These are phyloP conservation scores for Lasioglossum figueresi DNA, from an alignment of 2,888 invertebrate genomes.

Conservation along the genomic window DNA sequence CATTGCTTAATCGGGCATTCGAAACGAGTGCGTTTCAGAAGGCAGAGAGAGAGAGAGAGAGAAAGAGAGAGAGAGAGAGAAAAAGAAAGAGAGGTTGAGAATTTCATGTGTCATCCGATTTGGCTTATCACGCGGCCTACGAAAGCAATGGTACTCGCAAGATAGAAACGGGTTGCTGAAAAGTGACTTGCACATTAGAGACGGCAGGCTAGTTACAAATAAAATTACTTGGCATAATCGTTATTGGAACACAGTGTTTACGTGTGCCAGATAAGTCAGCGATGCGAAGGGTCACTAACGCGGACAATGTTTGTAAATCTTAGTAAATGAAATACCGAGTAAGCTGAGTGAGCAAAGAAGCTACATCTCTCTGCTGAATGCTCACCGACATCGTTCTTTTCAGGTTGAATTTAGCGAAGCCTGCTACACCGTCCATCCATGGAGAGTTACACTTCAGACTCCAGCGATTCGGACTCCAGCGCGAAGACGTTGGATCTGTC, in stretches of 20 bases:
- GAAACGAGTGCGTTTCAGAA: neutral
- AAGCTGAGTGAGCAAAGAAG: too few relatives aligned
- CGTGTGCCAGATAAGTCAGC: neutral
- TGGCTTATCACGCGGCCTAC: neutral
- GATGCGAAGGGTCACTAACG: neutral
- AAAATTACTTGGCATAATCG: neutral
- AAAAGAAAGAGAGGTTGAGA: neutral
- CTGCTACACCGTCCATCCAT: conserved; percentile 80
- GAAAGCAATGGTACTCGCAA: neutral
- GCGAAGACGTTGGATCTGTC: conserved; percentile 90
- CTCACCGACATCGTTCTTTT: neutral
- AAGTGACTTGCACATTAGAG: conserved; percentile 3
- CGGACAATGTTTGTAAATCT: neutral
- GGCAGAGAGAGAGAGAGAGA: neutral
- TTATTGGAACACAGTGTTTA: neutral
- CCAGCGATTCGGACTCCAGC: conserved; percentile 91
- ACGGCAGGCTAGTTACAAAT: neutral
- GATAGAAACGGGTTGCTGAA: neutral
- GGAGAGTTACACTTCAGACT: conserved; percentile 94
- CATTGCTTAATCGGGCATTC: neutral
- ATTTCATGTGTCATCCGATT: neutral
- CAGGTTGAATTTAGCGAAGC: neutral
- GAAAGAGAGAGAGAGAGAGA: neutral
- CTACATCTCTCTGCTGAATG: neutral
- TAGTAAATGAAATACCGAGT: too few relatives aligned